Base-by-base conservation (phyloP, 2,888 invertebrate genomes). In the Noctuana brunneofusca region DNA sequence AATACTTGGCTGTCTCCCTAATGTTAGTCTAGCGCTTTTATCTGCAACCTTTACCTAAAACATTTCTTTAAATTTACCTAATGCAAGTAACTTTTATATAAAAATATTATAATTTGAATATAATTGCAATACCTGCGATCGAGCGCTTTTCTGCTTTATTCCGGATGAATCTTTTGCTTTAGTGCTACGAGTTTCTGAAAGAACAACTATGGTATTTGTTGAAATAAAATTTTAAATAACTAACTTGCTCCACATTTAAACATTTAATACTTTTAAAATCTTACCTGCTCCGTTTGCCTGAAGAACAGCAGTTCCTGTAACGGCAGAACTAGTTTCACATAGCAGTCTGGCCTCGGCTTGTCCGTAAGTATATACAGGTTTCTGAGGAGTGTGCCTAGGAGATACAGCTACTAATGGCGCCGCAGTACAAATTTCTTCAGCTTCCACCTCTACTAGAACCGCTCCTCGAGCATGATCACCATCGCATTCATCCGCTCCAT, bases 381-480 rank as follows among this genome's bases (percentile, higher is more conserved):
- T 95, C 75, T 96, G 95, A 35, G 94, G 94, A 32, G 92, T 92
- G 58, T 92, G 92, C 3, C 94, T 83, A 0, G 94, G 94, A 14
- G 93, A 92, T 3, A 94, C 92, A 0, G 94, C 94, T 53, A 94
- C 86, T 59, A 96, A 84, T 0, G 95, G 95, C 6, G 95, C 95
- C 0, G 96, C 96, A 0, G 96, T 96, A 83, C 96, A 96, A 50
- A 95, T 94, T 59, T 95, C 95, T 60, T 96, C 95, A 70, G 95
- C 96, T 79, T 96, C 96, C 3, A 96, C 94, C 76, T 96, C 96
- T 0, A 96, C 96, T 64, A 96, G 93, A 0, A 96, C 93, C 0
- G 96, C 96, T 70, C 95, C 95, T 0, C 96, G 95, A 46, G 94
- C 93, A 56, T 92, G 83, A 0, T 76, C 78, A 8, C 84, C 81